Evolutionary conservation across 2,113 vertebrate genomes (phyloP), one percentile per base, ranked within the genome.

Genomic region (Gymnocephalus cernua): DNA sequence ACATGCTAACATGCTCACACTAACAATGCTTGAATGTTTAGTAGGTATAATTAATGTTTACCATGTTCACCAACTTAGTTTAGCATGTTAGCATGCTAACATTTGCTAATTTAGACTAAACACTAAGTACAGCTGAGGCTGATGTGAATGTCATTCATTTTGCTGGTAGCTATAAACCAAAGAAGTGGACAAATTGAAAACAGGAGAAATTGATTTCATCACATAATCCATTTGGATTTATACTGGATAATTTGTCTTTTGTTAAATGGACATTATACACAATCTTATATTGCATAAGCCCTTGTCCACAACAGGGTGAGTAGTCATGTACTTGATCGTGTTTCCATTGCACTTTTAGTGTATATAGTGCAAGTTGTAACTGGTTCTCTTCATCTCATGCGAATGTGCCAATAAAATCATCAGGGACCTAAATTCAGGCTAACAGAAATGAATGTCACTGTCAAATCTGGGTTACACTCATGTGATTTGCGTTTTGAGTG

Each of bases 381-480:
- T 70, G n/a, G 29, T 68, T 47, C 16, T 53, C 29, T 59, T 76
- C 50, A 57, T 69, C 50, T 38, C 12, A 1, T 18, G 45, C 18
- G 62, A 79, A 65, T 62, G 47, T 64, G 51, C 48, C 54, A 74
- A 69, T 25, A 21, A 23, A 59, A 66, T 66, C 38, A 71, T 59
- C n/a, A 10, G 78, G 75, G 72, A 71, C 58, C 57, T 79, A 15
- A 72, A 69, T 63, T 73, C 19, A 78, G 76, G 62, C 51, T 54
- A 48, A 84, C 15, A 56, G 65, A 80, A 83, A 84, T 75, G 75
- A 83, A 27, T 6, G 18, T 23, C 19, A 6, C 69, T 19, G 53
- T 4, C 25, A 53, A 81, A 86, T 86, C 71, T 89, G 73, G 67
- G 80, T 85, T 79, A 45, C 12, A 2, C 35, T 54, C 32, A 21